Evolutionary conservation across 2,113 vertebrate species (phyloP), one percentile per base, ranked within the genome.

Genomic region (Toxostoma redivivum): DNA sequence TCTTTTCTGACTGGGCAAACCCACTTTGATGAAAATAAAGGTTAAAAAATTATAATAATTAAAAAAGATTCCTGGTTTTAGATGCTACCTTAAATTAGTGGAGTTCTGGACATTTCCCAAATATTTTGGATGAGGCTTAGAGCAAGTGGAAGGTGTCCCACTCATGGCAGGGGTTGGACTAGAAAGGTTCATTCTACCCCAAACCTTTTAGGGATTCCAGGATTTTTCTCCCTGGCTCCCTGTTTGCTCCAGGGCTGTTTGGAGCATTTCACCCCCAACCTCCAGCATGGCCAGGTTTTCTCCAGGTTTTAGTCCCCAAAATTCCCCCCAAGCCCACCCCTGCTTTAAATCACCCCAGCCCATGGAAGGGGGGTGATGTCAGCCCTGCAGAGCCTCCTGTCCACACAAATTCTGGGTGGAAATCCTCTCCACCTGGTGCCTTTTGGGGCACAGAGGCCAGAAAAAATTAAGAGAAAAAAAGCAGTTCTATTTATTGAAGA

Each of bases 221-320:
- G 53, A 18, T 61, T 76, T 60, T 44, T 50, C n/a, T 51, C n/a
- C 19, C 38, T 45, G 80, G 9, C 27, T 80, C 15, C 0, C 30
- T 42, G 53, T 27, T 78, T 38, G 37, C 14, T 77, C 40, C 3
- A 5, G 28, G 33, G 22, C 9, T 50, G 1, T 67, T 24, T 60
- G 14, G 1, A 5, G 0, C 5, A 11, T 78, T 25, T 69, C 31
- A 69, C 3, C n/a, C 67, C 45, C 9, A 3, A 4, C 11, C 35
- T 57, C 15, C 1, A 3, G n/a, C 1, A 15, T 3, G 40, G 85
- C 47, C 21, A 8, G 65, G 38, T 24, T 92, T 60, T 51, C 37
- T 37, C 17, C 20, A 38, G 42, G 76, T 56, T 58, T 38, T 35
- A 67, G 4, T 72, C 54, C 80, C 56, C 45, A 2, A 0, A 57